phyloP scores from a whole-genome alignment of 1,140 invertebrate genomes.

The Tetramorium alpestre region DNA sequence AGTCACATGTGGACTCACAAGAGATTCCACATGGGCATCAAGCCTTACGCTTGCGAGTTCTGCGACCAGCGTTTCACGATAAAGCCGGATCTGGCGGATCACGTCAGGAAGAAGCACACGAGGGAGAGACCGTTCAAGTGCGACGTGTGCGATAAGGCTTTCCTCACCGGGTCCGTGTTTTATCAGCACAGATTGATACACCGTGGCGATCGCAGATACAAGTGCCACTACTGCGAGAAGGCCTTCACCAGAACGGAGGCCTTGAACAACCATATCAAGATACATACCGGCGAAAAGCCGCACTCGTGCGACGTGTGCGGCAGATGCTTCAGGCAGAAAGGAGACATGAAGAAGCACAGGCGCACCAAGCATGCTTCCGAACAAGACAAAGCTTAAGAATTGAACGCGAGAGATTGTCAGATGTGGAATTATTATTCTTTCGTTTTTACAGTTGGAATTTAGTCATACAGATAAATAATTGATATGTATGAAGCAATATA shows the following conservation, averaged over 20 bases:
- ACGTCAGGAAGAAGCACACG: conserved; percentile 88
- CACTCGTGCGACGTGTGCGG: conserved; percentile 89
- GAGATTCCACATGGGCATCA: conserved; percentile 88
- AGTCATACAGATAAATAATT: background rate
- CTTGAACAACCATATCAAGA: conserved; percentile 88
- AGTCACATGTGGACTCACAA: conserved; percentile 88
- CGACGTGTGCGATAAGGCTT: conserved; percentile 90
- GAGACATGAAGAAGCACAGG: conserved; percentile 88
- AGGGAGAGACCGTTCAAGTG: conserved; percentile 91
- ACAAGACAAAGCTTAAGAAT: conserved; percentile 49
- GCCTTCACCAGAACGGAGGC: conserved; percentile 88
- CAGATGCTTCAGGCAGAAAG: conserved; percentile 88
- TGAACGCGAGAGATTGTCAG: background rate
- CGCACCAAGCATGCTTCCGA: conserved; percentile 85
- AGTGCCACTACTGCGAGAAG: conserved; percentile 88
- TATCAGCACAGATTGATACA: conserved; percentile 92
- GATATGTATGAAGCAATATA: conserved; percentile 36
- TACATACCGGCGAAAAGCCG: conserved; percentile 90
- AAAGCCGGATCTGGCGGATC: conserved; percentile 89
- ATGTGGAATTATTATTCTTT: background rate
- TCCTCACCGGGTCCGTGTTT: conserved; percentile 90
- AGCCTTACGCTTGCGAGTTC: conserved; percentile 87
- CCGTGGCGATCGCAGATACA: conserved; percentile 92
- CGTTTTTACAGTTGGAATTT: background rate
- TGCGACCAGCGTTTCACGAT: conserved; percentile 89